A percentile compares a stretch with the other conserved stretches of the same genome.
Evolutionary conservation across 2,113 vertebrate genomes (phyloP).

Genomic region (Redunca redunca): DNA sequence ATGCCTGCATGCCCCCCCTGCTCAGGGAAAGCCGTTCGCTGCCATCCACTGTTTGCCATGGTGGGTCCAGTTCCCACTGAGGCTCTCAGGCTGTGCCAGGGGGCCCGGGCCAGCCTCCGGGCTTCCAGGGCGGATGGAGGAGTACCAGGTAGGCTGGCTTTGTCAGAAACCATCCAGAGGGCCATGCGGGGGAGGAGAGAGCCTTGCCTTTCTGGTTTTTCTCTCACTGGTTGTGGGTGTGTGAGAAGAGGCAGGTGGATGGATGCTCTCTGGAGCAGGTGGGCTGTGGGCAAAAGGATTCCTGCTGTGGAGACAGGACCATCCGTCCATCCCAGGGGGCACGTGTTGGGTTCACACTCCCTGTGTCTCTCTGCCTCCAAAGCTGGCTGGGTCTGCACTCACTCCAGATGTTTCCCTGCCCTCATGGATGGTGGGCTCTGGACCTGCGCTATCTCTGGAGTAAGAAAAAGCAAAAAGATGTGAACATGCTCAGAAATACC

Average conservation of each 20-base stretch:
- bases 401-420: too few relatives aligned
- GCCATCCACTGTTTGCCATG: slow-evolving; percentile 47
- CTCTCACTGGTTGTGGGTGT: not conserved
- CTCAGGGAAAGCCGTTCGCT: slow-evolving; percentile 51
- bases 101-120: not conserved
- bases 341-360: rapidly evolving
- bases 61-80: slow-evolving; percentile 60
- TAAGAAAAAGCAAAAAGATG: not conserved
- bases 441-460: not conserved
- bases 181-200: not conserved
- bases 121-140: not conserved
- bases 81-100: not conserved
- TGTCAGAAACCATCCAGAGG: not conserved
- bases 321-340: rapidly evolving
- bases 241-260: not conserved
- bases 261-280: not conserved
- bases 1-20: slow-evolving; percentile 57
- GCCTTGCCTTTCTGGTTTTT: not conserved
- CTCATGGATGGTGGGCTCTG: too few relatives aligned
- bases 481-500: rapidly evolving
- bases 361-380: not conserved
- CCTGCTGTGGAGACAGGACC: not conserved
- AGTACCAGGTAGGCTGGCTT: not conserved
- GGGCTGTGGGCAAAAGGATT: too few relatives aligned
- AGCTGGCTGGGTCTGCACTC: not conserved